These are phyloP conservation scores for Hippocampus mohnikei DNA, from an alignment of 2,113 vertebrate genomes.

Conservation along the genomic window DNA sequence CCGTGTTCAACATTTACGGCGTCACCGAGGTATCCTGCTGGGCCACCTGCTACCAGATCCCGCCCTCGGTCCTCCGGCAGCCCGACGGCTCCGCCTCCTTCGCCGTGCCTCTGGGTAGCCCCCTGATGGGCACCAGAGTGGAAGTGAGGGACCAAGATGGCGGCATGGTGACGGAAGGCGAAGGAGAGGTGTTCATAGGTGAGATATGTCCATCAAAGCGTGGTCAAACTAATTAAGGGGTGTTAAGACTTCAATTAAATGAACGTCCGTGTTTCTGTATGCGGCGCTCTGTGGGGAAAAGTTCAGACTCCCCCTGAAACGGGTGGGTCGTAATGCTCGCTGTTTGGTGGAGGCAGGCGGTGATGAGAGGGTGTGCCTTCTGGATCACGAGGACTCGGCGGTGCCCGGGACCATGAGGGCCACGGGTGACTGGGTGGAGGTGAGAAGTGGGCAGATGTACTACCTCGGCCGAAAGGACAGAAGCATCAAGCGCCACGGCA, in stretches of 20 bases:
- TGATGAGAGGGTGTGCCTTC: slow-evolving; percentile 82
- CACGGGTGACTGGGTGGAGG: slow-evolving; percentile 86
- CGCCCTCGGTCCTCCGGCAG: slow-evolving; percentile 65
- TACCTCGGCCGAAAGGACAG: slow-evolving; percentile 87
- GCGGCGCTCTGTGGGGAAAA: too few species aligned
- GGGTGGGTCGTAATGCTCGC: neutral
- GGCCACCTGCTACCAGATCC: slow-evolving; percentile 83
- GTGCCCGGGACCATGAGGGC: slow-evolving; percentile 82
- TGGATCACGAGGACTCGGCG: slow-evolving; percentile 77
- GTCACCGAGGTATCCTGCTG: slow-evolving; percentile 97
- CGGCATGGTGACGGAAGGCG: slow-evolving; percentile 77
- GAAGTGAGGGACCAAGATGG: slow-evolving; percentile 81
- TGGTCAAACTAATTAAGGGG: neutral
- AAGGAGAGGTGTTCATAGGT: slow-evolving; percentile 93
- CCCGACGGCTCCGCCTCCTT: slow-evolving; percentile 21
- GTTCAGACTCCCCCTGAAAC: too few species aligned
- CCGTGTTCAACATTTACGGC: slow-evolving; percentile 90
- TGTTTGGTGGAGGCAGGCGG: slow-evolving; percentile 75
- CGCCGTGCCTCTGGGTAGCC: slow-evolving; percentile 78
- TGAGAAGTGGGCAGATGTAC: slow-evolving; percentile 70
- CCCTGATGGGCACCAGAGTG: slow-evolving; percentile 81
- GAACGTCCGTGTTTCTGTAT: too few species aligned
- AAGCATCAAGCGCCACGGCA: slow-evolving; percentile 88
- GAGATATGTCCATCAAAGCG: neutral
- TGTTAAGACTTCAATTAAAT: neutral